phyloP scores from a whole-genome alignment of 2,888 invertebrate species.

The Synergus umbraculus region DNA sequence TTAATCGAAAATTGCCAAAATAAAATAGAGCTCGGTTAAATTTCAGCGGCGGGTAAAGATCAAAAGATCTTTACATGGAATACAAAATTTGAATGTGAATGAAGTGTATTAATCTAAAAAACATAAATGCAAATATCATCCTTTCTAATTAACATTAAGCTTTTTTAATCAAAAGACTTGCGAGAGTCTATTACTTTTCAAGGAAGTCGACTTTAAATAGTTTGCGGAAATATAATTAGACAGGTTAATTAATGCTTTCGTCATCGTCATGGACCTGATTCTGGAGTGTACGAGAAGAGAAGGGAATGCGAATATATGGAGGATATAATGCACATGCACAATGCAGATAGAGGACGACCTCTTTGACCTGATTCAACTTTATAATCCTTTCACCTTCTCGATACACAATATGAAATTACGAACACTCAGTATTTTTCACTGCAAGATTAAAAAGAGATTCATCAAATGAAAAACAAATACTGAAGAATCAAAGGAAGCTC shows the following conservation, averaged over 20 bases:
- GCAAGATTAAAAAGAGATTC: neutral
- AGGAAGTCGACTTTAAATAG: conserved; percentile 5
- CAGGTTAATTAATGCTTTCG: conserved; percentile 34
- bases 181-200: neutral
- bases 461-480: too few relatives aligned
- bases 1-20: too few relatives aligned
- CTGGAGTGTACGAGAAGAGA: conserved; percentile 6
- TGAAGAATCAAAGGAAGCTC: too few relatives aligned
- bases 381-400: conserved; percentile 5
- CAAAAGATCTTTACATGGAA: too few relatives aligned
- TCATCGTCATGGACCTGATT: conserved; percentile 5
- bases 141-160: neutral
- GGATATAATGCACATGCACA: conserved; percentile 5
- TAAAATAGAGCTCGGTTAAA: too few relatives aligned
- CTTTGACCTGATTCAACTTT: conserved; percentile 22
- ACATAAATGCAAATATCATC: neutral
- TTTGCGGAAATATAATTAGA: neutral
- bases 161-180: neutral
- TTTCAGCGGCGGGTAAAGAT: too few relatives aligned
- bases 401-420: neutral
- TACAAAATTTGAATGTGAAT: too few relatives aligned
- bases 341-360: neutral
- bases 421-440: neutral
- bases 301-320: neutral
- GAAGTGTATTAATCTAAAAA: neutral